phyloP scores from a whole-genome alignment of 2,797 vertebrate species.

The Podarcis siculus region DNA sequence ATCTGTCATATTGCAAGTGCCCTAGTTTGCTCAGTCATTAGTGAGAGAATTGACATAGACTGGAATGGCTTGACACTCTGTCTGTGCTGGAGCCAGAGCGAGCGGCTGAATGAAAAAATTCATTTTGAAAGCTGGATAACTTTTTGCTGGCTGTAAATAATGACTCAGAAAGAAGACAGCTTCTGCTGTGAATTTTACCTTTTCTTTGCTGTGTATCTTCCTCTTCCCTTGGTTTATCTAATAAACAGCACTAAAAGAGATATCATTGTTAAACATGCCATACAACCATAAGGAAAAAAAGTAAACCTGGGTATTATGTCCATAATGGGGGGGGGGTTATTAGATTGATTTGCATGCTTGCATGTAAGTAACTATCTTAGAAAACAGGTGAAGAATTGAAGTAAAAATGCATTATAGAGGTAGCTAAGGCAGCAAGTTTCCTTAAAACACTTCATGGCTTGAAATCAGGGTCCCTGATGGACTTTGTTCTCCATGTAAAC shows the following conservation, averaged over 20 bases:
- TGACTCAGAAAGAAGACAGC: constrained; percentile 22
- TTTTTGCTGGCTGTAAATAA: constrained; percentile 35
- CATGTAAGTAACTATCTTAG: not conserved
- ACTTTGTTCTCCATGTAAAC: not conserved
- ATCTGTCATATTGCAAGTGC: constrained; percentile 33
- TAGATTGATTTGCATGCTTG: not conserved
- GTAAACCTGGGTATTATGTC: constrained; percentile 42
- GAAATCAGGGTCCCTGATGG: not conserved
- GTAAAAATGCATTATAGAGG: not conserved
- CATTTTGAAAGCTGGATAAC: constrained; percentile 37
- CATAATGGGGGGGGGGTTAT: not conserved
- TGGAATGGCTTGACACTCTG: constrained; percentile 12
- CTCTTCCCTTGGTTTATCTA: not conserved
- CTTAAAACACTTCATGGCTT: not conserved
- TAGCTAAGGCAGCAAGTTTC: no score
- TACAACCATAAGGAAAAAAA: constrained; percentile 41
- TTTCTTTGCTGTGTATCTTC: not conserved
- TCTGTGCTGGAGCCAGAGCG: constrained; percentile 14
- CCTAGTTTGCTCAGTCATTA: constrained; percentile 33
- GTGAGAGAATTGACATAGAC: constrained; percentile 30
- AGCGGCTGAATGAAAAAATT: constrained; percentile 39
- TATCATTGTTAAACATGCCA: constrained; percentile 38
- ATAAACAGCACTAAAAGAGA: constrained; percentile 26
- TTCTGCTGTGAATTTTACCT: constrained; percentile 11
- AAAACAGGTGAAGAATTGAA: constrained; percentile 30